Base-by-base conservation (phyloP, 2,797 vertebrate species). In the Anomalospiza imberbis region DNA sequence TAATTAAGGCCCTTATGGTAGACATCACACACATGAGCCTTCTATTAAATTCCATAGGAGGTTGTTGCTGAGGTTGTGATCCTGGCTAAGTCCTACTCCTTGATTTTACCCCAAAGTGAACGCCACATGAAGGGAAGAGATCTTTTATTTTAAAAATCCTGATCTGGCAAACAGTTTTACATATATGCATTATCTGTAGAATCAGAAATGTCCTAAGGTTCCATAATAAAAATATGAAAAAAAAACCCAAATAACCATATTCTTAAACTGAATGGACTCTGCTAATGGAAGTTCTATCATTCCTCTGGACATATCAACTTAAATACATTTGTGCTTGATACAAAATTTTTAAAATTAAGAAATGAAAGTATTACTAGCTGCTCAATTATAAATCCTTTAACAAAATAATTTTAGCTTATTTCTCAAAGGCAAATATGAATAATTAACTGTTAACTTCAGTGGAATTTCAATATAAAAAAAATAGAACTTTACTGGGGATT, bases 1-100 rank as follows among this genome's bases (percentile, higher is more conserved):
- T 17, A 83, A 45, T 81, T 93, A 96, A 95, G 88, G 94, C 58
- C 38, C 51, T 89, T 86, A 44, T 86, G 60, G 70, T 62, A 85
- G 61, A 73, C 16, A 70, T 45, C 25, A 61, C 38, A 62, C 26
- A 58, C 6, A 26, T 24, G 24, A 96, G 38, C 55, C 70, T 94
- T 89, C n/a, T 34, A 67, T 4, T 86, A 42, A 82, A 76, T 92
- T 84, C 71, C 47, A 22, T 0, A 34, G 28, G 26, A 81, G 17
- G 32, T 19, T 91, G 66, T 65, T 55, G 48, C 26, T 76, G 71
- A 77, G 28, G 31, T 81, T 55, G 73, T 76, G 40, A 83, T 78
- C 21, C 34, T 74, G 60, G 42, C 16, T 80, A 51, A 57, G 8
- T 62, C 34, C 70, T 65, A 28, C 7, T 81, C 10, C 51, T 84